Evolutionary conservation across 2,113 vertebrate species (phyloP), one percentile per base, ranked within the genome.

Genomic region (Oostethus manadensis): DNA sequence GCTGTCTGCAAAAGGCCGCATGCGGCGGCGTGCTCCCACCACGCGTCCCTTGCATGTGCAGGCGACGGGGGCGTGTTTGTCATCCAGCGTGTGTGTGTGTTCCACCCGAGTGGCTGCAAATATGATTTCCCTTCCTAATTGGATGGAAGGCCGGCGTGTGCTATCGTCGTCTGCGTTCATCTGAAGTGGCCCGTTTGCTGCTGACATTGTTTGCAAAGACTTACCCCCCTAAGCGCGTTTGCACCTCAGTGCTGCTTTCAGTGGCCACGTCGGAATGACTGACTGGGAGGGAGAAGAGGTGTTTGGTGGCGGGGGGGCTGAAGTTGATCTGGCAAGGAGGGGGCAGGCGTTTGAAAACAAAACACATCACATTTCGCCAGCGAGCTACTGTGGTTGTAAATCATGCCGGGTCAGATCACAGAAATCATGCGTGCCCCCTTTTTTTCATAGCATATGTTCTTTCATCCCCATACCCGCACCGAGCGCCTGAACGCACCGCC

Each of bases 81-180:
- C 71, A 76, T 75, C 42, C n/a, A n/a, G n/a, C n/a, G n/a, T n/a
- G n/a, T n/a, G n/a, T n/a, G n/a, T 74, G 68, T 59, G 74, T 83
- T 86, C 83, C 82, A 86, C 82, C 82, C 82, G 84, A 81, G 77
- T 77, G 79, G 61, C 58, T 71, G 73, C 67, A 76, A 88, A 87
- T 88, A 81, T 84, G 83, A 87, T 87, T 85, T 75, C 72, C 33
- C 70, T 60, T 65, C 62, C 83, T 85, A 88, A 88, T 84, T 88
- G 79, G 82, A 88, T 85, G 77, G 80, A 78, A 79, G 79, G 70
- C 68, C 72, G 23, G 64, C 61, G 78, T 71, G 75, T 84, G 73
- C 84, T 66, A 76, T 79, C 79, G 60, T 81, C 75, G 84, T 76
- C 77, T 76, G 75, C 74, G 78, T 87, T 83, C 82, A 83, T 80